phyloP scores from a whole-genome alignment of 2,797 vertebrate species.

The Semaprochilodus insignis region DNA sequence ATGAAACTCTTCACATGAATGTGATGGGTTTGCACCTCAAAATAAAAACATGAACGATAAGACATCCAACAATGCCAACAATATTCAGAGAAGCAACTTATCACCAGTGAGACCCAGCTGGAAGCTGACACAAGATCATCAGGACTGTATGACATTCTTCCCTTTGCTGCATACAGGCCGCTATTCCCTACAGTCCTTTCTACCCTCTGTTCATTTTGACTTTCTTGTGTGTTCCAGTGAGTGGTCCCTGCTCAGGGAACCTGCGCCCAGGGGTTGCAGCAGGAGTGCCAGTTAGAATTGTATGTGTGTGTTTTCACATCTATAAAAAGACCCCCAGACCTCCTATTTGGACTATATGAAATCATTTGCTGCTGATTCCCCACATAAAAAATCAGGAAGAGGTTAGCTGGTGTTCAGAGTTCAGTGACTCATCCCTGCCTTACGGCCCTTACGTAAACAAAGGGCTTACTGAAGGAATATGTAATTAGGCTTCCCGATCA shows the following conservation, averaged over 20 bases:
- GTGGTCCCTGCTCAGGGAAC: neutral
- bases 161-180: neutral
- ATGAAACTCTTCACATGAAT: neutral
- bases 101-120: neutral
- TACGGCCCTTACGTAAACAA: constrained; percentile 62
- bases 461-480: constrained; percentile 59
- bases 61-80: neutral
- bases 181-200: neutral
- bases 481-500: constrained; percentile 56
- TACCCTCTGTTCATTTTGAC: neutral
- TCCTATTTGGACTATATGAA: constrained; percentile 45
- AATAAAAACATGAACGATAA: neutral
- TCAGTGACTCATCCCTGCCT: constrained; percentile 61
- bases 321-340: constrained; percentile 47
- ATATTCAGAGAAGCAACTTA: neutral
- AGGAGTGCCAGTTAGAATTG: constrained; percentile 27
- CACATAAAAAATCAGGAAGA: constrained; percentile 28
- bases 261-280: constrained; percentile 1
- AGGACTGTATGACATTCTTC: neutral
- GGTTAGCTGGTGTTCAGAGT: constrained; percentile 40
- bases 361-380: constrained; percentile 45
- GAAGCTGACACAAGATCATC: neutral
- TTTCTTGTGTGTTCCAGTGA: neutral
- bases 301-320: constrained; percentile 35
- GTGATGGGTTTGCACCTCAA: neutral